phyloP scores from a whole-genome alignment of 2,888 invertebrate species.

The Portevinia maculata region DNA sequence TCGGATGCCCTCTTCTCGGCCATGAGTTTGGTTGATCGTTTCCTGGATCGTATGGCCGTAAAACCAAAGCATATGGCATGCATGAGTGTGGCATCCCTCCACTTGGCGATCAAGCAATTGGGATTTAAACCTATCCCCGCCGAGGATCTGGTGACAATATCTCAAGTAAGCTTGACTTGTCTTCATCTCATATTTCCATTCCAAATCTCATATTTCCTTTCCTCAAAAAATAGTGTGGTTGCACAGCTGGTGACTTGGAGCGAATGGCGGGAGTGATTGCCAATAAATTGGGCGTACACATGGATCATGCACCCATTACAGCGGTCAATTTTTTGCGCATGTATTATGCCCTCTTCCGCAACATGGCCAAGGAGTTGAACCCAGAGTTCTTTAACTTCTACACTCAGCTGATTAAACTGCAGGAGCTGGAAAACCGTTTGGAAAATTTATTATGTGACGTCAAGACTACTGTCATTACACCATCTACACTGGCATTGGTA shows the following conservation, averaged over 20 bases:
- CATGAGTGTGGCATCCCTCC: conserved; percentile 93
- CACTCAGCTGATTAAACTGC: conserved; percentile 84
- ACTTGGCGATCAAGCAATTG: conserved; percentile 89
- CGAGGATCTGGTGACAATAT: conserved; percentile 87
- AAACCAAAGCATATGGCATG: conserved; percentile 93
- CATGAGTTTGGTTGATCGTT: conserved; percentile 91
- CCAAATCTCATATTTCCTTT: conserved; percentile 80
- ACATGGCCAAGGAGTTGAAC: conserved; percentile 84
- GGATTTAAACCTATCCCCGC: conserved; percentile 85
- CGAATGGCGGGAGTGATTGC: conserved; percentile 93
- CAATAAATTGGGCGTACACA: conserved; percentile 88
- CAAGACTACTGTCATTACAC: conserved; percentile 88
- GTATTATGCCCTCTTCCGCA: conserved; percentile 86
- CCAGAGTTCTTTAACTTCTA: conserved; percentile 84
- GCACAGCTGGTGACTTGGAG: conserved; percentile 91
- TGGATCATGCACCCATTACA: conserved; percentile 85
- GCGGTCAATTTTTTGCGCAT: conserved; percentile 88
- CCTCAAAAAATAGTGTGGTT: conserved; percentile 87
- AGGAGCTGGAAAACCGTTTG: conserved; percentile 87
- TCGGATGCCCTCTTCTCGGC: conserved; percentile 91
- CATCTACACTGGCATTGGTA: conserved; percentile 90
- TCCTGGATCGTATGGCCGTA: conserved; percentile 92
- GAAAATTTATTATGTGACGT: conserved; percentile 91
- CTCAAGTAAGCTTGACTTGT: conserved; percentile 79
- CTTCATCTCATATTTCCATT: not conserved